phyloP scores from a whole-genome alignment of 2,113 vertebrate genomes.

The Prionailurus bengalensis region DNA sequence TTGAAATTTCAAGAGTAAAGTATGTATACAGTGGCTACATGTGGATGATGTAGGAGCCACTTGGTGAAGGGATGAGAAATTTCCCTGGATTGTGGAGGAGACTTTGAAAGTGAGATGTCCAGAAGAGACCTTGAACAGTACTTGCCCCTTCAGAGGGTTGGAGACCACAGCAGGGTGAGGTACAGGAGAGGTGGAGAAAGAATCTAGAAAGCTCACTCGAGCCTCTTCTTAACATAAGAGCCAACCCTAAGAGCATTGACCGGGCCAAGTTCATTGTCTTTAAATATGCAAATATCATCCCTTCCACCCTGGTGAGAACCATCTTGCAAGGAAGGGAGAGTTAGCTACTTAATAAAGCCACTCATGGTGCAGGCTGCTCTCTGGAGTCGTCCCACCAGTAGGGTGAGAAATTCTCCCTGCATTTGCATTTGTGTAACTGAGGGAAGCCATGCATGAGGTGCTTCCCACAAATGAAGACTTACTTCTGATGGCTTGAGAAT shows the following conservation, averaged over 20 bases:
- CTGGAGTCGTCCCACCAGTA: not conserved
- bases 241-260: not conserved
- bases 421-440: not conserved
- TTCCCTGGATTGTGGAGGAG: not conserved
- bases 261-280: not conserved
- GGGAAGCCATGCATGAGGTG: not conserved
- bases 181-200: rapidly evolving
- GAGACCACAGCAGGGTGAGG: rapidly evolving
- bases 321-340: not conserved
- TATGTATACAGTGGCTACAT: rapidly evolving
- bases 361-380: not conserved
- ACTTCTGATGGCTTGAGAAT: not conserved
- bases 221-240: not conserved
- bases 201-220: rapidly evolving
- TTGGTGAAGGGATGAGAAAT: rapidly evolving
- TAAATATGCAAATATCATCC: not conserved
- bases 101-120: too few species aligned
- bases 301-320: not conserved
- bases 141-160: not conserved
- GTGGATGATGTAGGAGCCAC: too few species aligned
- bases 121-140: not conserved
- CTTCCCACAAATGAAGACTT: not conserved
- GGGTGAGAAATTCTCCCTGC: not conserved
- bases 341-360: not conserved
- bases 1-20: not conserved